Conservation (phyloP, 92 coral and sea anemone species). For the Pocillopora meandrina region DNA sequence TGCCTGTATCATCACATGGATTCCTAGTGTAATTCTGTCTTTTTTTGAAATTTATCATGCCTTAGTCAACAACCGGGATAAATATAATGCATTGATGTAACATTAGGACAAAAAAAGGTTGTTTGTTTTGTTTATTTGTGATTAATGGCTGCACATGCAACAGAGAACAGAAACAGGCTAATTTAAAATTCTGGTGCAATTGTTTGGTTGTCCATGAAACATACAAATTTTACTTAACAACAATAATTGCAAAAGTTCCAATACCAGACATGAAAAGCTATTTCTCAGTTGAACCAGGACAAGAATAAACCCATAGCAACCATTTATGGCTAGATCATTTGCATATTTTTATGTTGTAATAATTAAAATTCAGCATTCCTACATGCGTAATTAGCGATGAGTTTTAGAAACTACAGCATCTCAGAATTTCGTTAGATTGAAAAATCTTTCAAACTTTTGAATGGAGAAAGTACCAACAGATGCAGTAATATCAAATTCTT, state of each 20-base stretch:
- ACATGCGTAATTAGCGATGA: background rate
- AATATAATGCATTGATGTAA: background rate
- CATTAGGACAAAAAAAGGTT: background rate
- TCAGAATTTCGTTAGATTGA: constrained; percentile 3
- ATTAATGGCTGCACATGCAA: background rate
- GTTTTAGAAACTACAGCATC: background rate
- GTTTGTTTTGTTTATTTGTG: background rate
- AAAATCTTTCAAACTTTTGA: constrained; percentile 8
- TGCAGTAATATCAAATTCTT: background rate
- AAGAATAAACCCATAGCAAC: background rate
- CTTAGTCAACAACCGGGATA: background rate
- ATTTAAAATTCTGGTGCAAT: background rate
- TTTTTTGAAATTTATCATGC: background rate
- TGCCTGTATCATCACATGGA: constrained; percentile 1
- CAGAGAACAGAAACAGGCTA: background rate
- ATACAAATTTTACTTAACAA: background rate
- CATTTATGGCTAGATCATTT: constrained; percentile 5
- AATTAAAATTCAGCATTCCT: too few relatives aligned
- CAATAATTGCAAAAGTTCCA: too few relatives aligned
- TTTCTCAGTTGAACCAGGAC: background rate
- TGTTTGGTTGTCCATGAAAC: background rate
- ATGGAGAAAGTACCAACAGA: background rate
- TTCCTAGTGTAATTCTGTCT: background rate
- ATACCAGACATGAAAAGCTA: too few relatives aligned
- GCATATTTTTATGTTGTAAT: background rate